phyloP scores from a whole-genome alignment of 2,113 vertebrate genomes.

The Cettia cetti region DNA sequence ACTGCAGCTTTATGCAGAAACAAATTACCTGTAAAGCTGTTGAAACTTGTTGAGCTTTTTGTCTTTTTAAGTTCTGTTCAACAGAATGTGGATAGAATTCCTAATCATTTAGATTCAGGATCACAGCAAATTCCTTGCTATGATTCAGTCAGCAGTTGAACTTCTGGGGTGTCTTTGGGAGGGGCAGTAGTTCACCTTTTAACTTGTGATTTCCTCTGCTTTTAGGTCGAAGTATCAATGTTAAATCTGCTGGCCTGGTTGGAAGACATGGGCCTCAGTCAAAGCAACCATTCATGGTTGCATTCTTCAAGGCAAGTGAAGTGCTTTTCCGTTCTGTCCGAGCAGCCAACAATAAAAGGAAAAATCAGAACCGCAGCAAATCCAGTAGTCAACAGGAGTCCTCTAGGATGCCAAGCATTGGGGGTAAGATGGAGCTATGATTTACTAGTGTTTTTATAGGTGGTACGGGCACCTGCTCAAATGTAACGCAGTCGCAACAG shows the following conservation, averaged over 20 bases:
- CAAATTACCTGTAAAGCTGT: neutral
- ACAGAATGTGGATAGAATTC: neutral
- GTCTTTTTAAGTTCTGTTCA: neutral
- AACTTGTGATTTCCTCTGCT: constrained; percentile 3
- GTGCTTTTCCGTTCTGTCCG: constrained; percentile 93
- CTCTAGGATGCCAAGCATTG: constrained; percentile 80
- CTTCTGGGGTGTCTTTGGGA: neutral
- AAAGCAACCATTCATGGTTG: constrained; percentile 96
- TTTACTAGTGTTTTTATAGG: neutral
- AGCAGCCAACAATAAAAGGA: constrained; percentile 89
- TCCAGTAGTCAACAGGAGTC: constrained; percentile 86
- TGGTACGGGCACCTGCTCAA: neutral
- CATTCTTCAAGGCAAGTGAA: constrained; percentile 98
- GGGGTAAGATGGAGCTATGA: constrained; percentile 74
- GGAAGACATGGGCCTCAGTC: constrained; percentile 94
- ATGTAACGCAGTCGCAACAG: neutral
- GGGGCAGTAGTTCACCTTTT: neutral
- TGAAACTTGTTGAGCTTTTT: neutral
- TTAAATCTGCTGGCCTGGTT: constrained; percentile 92
- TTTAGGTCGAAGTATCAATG: constrained; percentile 91
- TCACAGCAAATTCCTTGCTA: neutral
- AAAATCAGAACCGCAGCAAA: constrained; percentile 93
- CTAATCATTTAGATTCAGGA: neutral
- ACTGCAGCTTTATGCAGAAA: neutral
- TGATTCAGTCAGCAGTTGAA: neutral